Evolutionary conservation across 23 tunicate species (phyloP).

Genomic region (Halocynthia roretzi): DNA sequence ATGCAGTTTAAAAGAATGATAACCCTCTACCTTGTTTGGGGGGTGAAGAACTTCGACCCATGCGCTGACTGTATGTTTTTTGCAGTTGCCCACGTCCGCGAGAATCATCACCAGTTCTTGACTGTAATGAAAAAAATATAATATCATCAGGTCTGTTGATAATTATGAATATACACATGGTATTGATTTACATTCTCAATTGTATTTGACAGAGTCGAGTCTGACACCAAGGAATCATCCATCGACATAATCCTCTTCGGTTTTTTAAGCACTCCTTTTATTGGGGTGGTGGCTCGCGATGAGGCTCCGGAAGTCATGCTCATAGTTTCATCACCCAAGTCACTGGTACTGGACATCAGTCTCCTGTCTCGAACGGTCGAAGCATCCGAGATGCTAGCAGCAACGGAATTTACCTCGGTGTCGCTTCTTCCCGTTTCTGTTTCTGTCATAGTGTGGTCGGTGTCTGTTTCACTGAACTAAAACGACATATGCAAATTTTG

Average conservation of each 20-base stretch:
- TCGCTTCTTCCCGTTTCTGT: not conserved
- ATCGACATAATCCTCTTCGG: conserved; percentile 2
- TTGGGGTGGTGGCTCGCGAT: conserved; percentile 25
- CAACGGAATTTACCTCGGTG: conserved; percentile 1
- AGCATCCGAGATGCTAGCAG: not conserved
- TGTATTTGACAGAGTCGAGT: conserved; percentile 12
- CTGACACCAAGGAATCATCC: conserved; percentile 10
- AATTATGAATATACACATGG: no score
- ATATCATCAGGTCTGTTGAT: not conserved
- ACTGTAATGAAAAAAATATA: not conserved
- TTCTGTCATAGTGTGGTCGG: conserved; percentile 1
- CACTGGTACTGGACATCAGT: conserved; percentile 30
- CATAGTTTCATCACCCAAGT: conserved; percentile 22
- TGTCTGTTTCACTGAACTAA: conserved; percentile 6
- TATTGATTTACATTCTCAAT: not conserved
- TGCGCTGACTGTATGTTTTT: not conserved
- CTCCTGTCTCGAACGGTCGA: conserved; percentile 2
- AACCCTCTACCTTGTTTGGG: not conserved
- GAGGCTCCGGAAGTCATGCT: conserved; percentile 24
- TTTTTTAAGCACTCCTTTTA: conserved; percentile 28
- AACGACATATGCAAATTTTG: not conserved
- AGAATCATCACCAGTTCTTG: not conserved
- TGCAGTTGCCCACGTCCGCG: conserved; percentile 7
- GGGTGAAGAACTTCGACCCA: conserved; percentile 13
- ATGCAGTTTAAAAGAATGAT: not conserved